Evolutionary conservation across 2,888 invertebrate species (phyloP).

Genomic region (Coecobrya sp.): DNA sequence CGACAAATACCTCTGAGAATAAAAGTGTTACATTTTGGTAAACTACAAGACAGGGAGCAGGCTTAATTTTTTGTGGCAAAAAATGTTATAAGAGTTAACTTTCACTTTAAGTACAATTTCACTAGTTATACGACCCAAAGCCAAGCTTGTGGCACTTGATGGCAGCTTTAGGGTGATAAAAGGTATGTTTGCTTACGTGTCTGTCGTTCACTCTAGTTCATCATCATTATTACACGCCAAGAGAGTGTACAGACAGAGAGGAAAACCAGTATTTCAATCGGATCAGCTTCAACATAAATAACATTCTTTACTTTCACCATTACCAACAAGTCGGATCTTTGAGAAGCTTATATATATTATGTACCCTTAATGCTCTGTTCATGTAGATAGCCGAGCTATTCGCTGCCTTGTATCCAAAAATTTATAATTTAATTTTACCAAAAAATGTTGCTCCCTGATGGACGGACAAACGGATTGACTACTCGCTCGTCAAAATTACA

Average conservation of each 20-base stretch:
- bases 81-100: not conserved
- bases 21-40: not conserved
- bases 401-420: not conserved
- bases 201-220: not conserved
- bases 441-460: constrained; percentile 31
- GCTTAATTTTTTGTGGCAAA: not conserved
- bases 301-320: not conserved
- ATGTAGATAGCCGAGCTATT: not conserved
- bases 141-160: not conserved
- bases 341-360: not conserved
- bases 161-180: too few species aligned
- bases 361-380: not conserved
- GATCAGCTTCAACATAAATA: not conserved
- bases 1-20: not conserved
- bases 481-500: not conserved
- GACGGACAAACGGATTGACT: constrained; percentile 4
- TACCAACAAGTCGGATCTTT: not conserved
- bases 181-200: not conserved
- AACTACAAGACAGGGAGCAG: not conserved
- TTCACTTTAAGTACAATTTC: not conserved
- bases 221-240: not conserved
- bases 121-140: not conserved
- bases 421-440: not conserved
- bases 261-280: not conserved
- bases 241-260: too few species aligned